phyloP scores from a whole-genome alignment of 2,797 vertebrate genomes.

The Takifugu rubripes region DNA sequence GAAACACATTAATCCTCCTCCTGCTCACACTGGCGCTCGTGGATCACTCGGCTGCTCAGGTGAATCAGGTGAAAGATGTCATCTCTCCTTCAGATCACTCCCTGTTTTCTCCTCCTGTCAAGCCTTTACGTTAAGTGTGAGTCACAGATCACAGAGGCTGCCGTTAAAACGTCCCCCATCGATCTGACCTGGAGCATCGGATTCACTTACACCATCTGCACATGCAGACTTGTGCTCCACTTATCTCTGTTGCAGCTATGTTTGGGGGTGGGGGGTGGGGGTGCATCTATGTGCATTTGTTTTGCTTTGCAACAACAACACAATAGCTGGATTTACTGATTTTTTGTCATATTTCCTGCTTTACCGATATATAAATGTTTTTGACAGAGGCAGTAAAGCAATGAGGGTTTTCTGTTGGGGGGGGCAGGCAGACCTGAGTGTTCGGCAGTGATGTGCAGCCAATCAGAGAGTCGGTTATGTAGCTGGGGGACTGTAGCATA shows the following conservation, averaged over 20 bases:
- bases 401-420: neutral
- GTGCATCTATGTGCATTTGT: too few species aligned
- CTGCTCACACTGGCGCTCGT: neutral
- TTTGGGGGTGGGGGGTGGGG: too few species aligned
- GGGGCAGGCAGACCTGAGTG: conserved; percentile 62
- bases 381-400: neutral
- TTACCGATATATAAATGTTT: conserved; percentile 2
- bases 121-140: conserved; percentile 45
- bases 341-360: too few species aligned
- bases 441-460: conserved; percentile 65
- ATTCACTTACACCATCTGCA: too few species aligned
- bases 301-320: too few species aligned
- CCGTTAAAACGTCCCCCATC: neutral
- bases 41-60: conserved; percentile 20
- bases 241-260: too few species aligned
- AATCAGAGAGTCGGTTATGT: conserved; percentile 68
- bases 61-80: conserved; percentile 11
- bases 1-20: conserved; percentile 20
- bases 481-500: conserved; percentile 68
- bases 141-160: conserved; percentile 43
- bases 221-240: too few species aligned
- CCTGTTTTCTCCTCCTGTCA: conserved; percentile 43
- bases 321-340: too few species aligned
- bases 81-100: conserved; percentile 32
- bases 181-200: neutral